Conservation (phyloP, 2,797 vertebrate species). For the Erpetoichthys calabaricus region DNA sequence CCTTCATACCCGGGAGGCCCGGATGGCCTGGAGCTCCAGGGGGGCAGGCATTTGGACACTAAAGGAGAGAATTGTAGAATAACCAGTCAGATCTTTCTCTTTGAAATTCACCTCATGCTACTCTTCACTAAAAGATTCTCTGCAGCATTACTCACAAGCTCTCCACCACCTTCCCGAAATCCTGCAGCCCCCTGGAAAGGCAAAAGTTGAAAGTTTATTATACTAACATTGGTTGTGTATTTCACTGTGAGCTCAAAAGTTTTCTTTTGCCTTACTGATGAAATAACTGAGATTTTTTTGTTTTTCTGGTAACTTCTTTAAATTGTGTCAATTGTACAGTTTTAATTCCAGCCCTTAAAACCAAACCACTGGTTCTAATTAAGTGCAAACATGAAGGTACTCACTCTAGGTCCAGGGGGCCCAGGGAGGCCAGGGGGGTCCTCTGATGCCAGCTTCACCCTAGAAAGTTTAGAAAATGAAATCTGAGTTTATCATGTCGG, state of each 20-base stretch:
- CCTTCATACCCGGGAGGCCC: conserved; percentile 92
- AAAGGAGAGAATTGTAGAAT: conserved; percentile 26
- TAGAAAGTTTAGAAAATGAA: conserved; percentile 29
- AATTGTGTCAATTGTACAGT: too few species aligned
- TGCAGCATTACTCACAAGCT: conserved; percentile 39
- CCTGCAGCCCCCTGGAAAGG: conserved; percentile 50
- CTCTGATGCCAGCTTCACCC: conserved; percentile 81
- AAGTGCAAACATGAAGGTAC: conserved; percentile 21
- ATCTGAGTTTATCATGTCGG: too few species aligned
- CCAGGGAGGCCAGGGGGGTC: conserved; percentile 73
- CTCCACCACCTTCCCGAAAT: conserved; percentile 40
- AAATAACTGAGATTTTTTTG: too few species aligned
- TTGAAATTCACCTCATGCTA: too few species aligned
- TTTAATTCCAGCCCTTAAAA: too few species aligned
- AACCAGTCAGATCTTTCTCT: background rate
- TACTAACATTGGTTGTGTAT: too few species aligned
- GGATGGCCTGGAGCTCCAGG: conserved; percentile 74
- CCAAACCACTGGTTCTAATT: too few species aligned
- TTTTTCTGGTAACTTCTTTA: too few species aligned
- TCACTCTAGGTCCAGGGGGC: conserved; percentile 70
- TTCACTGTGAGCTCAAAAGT: too few species aligned
- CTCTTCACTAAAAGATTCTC: too few species aligned
- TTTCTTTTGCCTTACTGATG: too few species aligned
- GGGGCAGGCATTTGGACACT: conserved; percentile 84
- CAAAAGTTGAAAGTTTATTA: background rate